These are phyloP conservation scores for Augiades crinisus DNA, from an alignment of 2,888 invertebrate genomes.

Conservation along the genomic window DNA sequence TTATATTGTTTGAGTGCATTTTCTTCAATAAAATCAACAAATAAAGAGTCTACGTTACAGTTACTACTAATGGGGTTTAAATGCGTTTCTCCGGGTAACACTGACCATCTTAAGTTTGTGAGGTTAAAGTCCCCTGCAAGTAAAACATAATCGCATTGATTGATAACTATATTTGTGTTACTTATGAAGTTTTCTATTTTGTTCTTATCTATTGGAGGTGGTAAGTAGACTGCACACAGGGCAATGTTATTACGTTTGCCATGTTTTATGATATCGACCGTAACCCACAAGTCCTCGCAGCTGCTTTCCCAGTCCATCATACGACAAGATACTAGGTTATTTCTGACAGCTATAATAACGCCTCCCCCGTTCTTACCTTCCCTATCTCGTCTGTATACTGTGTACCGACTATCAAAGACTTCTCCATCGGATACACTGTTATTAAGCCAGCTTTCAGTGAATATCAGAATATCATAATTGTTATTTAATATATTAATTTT, in stretches of 20 bases:
- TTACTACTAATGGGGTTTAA: neutral
- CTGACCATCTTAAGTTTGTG: neutral
- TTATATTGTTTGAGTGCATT: conserved; percentile 2
- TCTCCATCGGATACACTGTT: neutral
- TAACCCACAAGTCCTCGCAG: conserved; percentile 4
- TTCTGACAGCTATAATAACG: conserved; percentile 1
- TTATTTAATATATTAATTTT: conserved; percentile 7
- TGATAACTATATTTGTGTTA: neutral
- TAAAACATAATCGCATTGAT: neutral
- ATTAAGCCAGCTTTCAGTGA: conserved; percentile 9
- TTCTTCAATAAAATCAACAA: neutral
- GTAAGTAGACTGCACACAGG: neutral
- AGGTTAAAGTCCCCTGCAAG: conserved; percentile 6
- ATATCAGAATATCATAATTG: neutral
- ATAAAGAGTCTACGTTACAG: neutral
- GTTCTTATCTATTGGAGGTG: neutral
- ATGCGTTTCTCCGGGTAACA: neutral
- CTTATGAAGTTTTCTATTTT: neutral
- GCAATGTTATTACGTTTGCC: neutral
- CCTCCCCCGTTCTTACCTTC: conserved; percentile 3
- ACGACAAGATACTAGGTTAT: neutral
- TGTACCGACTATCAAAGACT: neutral
- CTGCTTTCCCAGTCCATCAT: neutral
- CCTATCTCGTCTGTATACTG: conserved; percentile 8
- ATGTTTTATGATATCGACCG: neutral